phyloP scores from a whole-genome alignment of 2,888 invertebrate genomes.

The Fabriciana adippe region DNA sequence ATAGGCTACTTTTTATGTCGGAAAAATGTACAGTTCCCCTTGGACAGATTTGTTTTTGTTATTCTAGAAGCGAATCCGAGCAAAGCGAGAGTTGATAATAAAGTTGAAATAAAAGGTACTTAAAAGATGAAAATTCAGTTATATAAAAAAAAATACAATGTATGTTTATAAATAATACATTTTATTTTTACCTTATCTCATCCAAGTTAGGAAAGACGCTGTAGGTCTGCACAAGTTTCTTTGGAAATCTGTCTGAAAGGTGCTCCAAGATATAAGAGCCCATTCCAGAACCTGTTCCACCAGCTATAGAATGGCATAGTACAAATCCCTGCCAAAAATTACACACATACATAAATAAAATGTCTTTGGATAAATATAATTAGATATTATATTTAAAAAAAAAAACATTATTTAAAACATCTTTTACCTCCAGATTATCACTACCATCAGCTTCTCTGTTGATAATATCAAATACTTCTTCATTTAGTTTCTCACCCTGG shows the following conservation, averaged over 20 bases:
- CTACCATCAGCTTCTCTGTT: slow-evolving; percentile 99
- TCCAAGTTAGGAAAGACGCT: slow-evolving; percentile 99
- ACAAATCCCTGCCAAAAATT: slow-evolving; percentile 90
- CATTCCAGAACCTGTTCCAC: slow-evolving; percentile 99
- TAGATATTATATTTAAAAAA: not conserved
- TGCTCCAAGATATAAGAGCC: slow-evolving; percentile 97
- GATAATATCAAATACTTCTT: slow-evolving; percentile 98
- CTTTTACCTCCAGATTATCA: slow-evolving; percentile 94
- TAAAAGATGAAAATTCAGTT: too few relatives aligned
- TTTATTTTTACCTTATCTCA: slow-evolving; percentile 87
- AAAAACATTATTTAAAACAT: not conserved
- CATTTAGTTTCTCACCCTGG: slow-evolving; percentile 95
- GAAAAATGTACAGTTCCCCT: too few relatives aligned
- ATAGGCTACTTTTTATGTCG: too few relatives aligned
- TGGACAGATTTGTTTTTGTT: too few relatives aligned
- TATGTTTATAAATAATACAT: not conserved
- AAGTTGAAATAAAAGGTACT: too few relatives aligned
- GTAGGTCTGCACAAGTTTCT: slow-evolving; percentile 98
- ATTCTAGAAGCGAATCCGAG: too few relatives aligned
- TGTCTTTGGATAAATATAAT: too few relatives aligned
- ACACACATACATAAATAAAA: not conserved
- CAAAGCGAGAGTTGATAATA: too few relatives aligned
- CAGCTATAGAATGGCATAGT: slow-evolving; percentile 98
- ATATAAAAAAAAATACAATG: too few relatives aligned
- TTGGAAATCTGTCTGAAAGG: slow-evolving; percentile 96